Evolutionary conservation across 1,140 invertebrate genomes (phyloP), one percentile per base, ranked within the genome.

Genomic region (Musca vetustissima): DNA sequence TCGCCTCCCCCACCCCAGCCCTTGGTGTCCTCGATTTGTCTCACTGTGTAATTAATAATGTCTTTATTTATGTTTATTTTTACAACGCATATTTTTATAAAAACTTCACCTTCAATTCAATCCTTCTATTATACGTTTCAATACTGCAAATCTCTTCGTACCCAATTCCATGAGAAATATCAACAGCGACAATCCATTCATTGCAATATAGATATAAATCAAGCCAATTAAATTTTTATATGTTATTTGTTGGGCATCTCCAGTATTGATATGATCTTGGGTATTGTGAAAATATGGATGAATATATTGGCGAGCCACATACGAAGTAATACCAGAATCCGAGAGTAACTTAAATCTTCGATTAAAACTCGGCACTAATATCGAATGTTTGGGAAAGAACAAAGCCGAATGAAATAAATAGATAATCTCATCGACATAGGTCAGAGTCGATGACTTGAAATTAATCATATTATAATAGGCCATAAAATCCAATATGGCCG

Each of bases 351-450:
- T 50, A 1, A 71, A 28, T 25, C 49, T 57, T 13, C 57, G 19
- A 66, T 71, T 36, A 36, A 71, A 65, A 19, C 22, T 43, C 6
- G 25, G 4, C n/a, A 28, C 15, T 1, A 68, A 7, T 0, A 61
- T 64, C 8, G 67, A 71, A 49, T 71, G 50, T 28, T 71, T 71
- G 2, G 22, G 36, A 43, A 71, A 69, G 28, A 52, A 68, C 70
- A 71, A 59, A 1, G 47, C 67, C 19, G 55, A 43, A 15, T 68
- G 70, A 47, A 47, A 50, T 1, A 19, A 11, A 28, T 61, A 66
- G 14, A 71, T 71, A 3, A 53, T 52, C 17, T 71, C 70, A 11
- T 59, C 21, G 3, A 68, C 48, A 28, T 61, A 61, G 1, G 67
- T 68, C 50, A 71, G 52, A 4, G 11, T 14, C 14, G 64, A 69